Evolutionary conservation across 1,140 invertebrate genomes (phyloP).

Genomic region (Aporrectodea caliginosa): DNA sequence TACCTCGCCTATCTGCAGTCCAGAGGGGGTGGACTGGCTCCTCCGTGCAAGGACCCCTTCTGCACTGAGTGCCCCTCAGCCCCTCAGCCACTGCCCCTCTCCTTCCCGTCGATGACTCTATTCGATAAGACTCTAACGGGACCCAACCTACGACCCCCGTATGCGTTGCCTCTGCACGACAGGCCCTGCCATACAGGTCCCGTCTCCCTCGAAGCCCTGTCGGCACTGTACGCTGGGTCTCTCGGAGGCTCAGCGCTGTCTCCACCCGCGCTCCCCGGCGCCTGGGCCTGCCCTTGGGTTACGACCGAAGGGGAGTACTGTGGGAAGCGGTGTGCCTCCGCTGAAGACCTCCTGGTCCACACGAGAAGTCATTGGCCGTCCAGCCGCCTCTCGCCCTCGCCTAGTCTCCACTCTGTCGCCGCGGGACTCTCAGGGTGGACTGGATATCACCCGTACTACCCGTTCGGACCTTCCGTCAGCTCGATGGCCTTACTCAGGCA

Average conservation of each 20-base stretch:
- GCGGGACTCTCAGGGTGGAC: neutral
- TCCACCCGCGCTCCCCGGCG: neutral
- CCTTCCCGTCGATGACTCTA: slow-evolving; percentile 37
- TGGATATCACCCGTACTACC: neutral
- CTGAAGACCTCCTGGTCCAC: slow-evolving; percentile 91
- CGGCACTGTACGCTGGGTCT: neutral
- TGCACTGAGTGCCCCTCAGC: slow-evolving; percentile 84
- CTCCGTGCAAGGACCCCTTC: slow-evolving; percentile 69
- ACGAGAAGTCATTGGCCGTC: slow-evolving; percentile 81
- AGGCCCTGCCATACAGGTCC: neutral
- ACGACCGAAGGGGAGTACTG: slow-evolving; percentile 77
- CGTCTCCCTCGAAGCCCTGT: neutral
- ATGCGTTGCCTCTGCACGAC: neutral
- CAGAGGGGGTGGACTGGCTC: slow-evolving; percentile 34
- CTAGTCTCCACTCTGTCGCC: neutral
- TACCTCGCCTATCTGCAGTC: slow-evolving; percentile 56
- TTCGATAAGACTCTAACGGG: slow-evolving; percentile 40
- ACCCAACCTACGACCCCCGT: neutral
- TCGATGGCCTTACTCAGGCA: neutral
- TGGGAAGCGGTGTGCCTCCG: slow-evolving; percentile 85
- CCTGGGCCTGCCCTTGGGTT: slow-evolving; percentile 84
- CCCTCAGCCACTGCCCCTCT: slow-evolving; percentile 40
- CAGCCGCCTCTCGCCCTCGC: slow-evolving; percentile 35
- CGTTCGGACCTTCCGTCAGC: slow-evolving; percentile 38
- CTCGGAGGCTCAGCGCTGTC: neutral